Evolutionary conservation across 2,113 vertebrate genomes (phyloP).

Genomic region (Dicaeum eximium): DNA sequence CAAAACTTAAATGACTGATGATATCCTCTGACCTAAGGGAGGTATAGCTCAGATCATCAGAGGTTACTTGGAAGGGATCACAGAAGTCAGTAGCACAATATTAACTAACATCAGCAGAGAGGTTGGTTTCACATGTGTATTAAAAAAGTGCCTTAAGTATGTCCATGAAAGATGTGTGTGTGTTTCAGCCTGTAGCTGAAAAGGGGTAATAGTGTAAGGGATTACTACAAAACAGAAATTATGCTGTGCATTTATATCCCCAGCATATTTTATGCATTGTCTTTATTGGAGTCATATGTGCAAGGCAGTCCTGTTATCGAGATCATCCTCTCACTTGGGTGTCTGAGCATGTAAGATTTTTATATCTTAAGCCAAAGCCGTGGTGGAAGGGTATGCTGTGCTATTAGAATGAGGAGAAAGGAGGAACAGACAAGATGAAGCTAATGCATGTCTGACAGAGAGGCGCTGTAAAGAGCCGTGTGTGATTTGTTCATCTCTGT

Average conservation of each 20-base stretch:
- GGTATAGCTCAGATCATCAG: not conserved
- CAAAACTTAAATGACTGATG: not conserved
- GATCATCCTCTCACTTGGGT: not conserved
- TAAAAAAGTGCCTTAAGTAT: not conserved
- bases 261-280: not conserved
- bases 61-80: not conserved
- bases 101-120: not conserved
- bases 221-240: not conserved
- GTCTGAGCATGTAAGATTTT: not conserved
- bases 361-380: not conserved
- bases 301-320: not conserved
- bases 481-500: fast-evolving
- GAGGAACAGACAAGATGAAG: not conserved
- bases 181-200: not conserved
- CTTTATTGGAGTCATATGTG: not conserved
- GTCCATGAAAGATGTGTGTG: not conserved
- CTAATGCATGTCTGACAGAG: not conserved
- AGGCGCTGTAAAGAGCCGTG: fast-evolving
- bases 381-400: fast-evolving
- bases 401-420: not conserved
- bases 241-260: not conserved
- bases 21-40: not conserved
- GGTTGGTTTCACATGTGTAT: not conserved
- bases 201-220: not conserved
- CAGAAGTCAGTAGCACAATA: not conserved